These are phyloP conservation scores for Ptiloglossa arizonensis DNA, from an alignment of 1,140 invertebrate species.

Conservation along the genomic window DNA sequence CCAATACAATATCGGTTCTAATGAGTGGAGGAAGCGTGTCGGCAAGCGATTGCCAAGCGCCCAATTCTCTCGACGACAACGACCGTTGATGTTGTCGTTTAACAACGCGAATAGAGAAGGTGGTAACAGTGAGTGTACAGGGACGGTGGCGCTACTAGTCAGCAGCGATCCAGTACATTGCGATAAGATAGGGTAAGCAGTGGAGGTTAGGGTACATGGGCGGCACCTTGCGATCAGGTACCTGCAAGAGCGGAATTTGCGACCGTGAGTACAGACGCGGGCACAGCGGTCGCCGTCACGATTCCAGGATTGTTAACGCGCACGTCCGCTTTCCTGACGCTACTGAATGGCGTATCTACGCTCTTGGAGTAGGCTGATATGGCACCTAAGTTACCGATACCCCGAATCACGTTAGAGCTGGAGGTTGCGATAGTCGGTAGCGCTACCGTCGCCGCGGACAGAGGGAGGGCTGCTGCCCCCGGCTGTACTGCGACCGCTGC, in stretches of 20 bases:
- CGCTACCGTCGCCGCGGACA: constrained; percentile 22
- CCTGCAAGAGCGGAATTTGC: constrained; percentile 45
- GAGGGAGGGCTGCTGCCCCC: constrained; percentile 20
- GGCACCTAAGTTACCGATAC: constrained; percentile 62
- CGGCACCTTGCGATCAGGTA: constrained; percentile 40
- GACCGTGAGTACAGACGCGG: constrained; percentile 37
- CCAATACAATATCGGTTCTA: neutral
- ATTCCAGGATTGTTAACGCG: constrained; percentile 70
- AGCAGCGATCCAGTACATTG: neutral
- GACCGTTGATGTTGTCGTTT: neutral
- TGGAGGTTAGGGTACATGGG: neutral
- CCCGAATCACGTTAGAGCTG: constrained; percentile 53
- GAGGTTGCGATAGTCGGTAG: constrained; percentile 50
- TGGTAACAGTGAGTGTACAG: neutral
- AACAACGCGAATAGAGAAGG: neutral
- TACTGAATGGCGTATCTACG: constrained; percentile 68
- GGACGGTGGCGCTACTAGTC: neutral
- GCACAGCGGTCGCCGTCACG: constrained; percentile 52
- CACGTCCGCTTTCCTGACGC: constrained; percentile 65
- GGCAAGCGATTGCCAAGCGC: constrained; percentile 25
- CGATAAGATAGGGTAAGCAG: neutral
- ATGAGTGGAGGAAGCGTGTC: constrained; percentile 29
- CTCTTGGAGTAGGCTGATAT: constrained; percentile 60
- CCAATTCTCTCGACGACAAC: neutral
- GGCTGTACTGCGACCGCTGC: constrained; percentile 41